Evolutionary conservation across 2,113 vertebrate genomes (phyloP).

Genomic region (Gymnorhina tibicen): DNA sequence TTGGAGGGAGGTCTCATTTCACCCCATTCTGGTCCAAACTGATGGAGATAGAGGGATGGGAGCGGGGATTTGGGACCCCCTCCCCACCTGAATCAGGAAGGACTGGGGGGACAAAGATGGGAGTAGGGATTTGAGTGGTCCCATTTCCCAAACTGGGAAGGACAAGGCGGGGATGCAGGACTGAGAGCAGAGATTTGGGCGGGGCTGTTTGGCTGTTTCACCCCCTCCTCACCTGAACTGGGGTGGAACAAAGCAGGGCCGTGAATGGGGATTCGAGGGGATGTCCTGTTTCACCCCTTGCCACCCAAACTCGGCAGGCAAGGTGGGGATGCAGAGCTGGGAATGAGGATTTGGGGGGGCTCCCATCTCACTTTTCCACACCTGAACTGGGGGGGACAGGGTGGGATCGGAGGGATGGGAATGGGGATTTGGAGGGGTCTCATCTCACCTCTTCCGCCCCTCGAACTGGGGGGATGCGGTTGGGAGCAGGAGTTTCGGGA

Average conservation of each 20-base stretch:
- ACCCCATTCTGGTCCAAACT: background rate
- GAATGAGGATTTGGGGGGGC: background rate
- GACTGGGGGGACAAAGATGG: background rate
- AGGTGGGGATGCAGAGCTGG: background rate
- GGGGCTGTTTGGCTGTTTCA: background rate
- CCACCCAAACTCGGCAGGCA: background rate
- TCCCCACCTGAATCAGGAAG: background rate
- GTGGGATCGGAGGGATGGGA: background rate
- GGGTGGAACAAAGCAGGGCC: background rate
- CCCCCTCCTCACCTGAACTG: background rate
- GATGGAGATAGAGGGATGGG: background rate
- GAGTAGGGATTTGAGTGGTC: background rate
- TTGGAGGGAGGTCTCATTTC: background rate
- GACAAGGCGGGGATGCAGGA: background rate
- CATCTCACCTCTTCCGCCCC: background rate
- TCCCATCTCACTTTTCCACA: background rate
- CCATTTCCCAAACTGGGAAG: background rate
- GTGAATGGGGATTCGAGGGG: background rate
- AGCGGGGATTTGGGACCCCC: background rate
- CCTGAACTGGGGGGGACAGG: background rate
- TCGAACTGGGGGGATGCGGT: background rate
- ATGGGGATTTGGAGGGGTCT: background rate
- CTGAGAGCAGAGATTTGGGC: background rate
- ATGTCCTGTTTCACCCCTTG: background rate
- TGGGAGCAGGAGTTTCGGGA: background rate